Conservation (phyloP, 1,140 invertebrate genomes). For the Drosophila lowei region DNA sequence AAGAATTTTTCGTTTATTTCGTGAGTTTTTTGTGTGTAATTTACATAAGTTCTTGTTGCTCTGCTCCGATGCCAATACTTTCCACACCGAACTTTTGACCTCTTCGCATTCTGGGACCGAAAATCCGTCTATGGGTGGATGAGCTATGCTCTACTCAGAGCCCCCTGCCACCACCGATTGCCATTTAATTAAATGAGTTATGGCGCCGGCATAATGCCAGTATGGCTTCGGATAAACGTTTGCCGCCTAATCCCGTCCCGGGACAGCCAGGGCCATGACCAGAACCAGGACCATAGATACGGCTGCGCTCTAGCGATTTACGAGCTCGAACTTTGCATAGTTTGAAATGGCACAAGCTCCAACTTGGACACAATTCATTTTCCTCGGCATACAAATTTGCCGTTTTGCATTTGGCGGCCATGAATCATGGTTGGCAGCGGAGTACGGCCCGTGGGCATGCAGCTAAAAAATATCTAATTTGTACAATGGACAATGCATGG, state of each 20-base stretch:
- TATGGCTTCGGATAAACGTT: conserved; percentile 49
- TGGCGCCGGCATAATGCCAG: conserved; percentile 53
- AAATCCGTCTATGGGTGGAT: conserved; percentile 28
- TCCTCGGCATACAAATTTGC: conserved; percentile 65
- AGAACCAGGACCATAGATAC: conserved; percentile 5
- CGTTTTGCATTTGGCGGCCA: conserved; percentile 70
- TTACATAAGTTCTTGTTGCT: conserved; percentile 29
- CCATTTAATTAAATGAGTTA: conserved; percentile 73
- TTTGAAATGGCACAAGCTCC: conserved; percentile 64
- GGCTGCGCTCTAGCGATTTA: conserved; percentile 59
- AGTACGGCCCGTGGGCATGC: conserved; percentile 1
- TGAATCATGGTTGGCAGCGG: conserved; percentile 54
- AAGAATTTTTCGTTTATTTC: conserved; percentile 50
- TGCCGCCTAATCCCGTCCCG: conserved; percentile 45
- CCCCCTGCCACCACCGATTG: conserved; percentile 31
- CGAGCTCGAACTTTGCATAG: conserved; percentile 73
- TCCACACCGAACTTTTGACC: conserved; percentile 50
- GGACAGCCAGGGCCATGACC: not conserved
- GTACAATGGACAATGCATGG: conserved; percentile 31
- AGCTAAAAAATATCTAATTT: conserved; percentile 8
- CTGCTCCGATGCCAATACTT: conserved; percentile 28
- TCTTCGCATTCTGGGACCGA: conserved; percentile 13
- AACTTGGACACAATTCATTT: conserved; percentile 67
- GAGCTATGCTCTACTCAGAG: conserved; percentile 29
- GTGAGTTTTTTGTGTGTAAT: conserved; percentile 31